Evolutionary conservation across 2,888 invertebrate genomes (phyloP), one percentile per base, ranked within the genome.

Genomic region (Octodonta nipae): DNA sequence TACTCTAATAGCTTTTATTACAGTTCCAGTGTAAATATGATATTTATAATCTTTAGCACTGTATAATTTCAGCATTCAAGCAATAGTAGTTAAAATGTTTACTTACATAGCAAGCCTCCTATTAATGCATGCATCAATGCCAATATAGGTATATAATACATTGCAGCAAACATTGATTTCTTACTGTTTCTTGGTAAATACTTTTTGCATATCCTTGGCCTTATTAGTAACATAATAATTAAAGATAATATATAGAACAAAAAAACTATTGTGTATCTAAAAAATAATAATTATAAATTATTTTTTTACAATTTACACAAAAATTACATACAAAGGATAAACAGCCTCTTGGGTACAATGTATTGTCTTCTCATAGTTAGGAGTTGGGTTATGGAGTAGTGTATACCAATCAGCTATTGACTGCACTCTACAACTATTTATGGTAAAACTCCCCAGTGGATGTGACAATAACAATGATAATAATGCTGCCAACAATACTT

Each of bases 331-430:
- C 88, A 96, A 64, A 26, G 96, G 96, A 67, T 91, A 96, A 0
- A 95, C 93, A 34, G 93, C 91, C 65, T 98, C 96, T 55, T 96
- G 92, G 0, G 95, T 92, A 60, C 96, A 98, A 61, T 91, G 81
- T 32, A 95, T 60, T 11, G 80, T 81, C 39, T 77, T 74, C 35
- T 83, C 82, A 63, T 91, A 95, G 60, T 91, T 84, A 0, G 92
- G 89, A 44, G 76, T 79, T 4, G 96, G 96, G 65, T 98, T 98
- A 53, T 91, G 76, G 38, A 96, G 71, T 44, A 95, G 63, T 0
- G 95, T 92, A 58, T 98, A 98, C 95, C 95, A 98, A 63, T 98
- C 96, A 0, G 89, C 80, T 13, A 96, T 65, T 22, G 75, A 75
- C 34, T 73, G 70, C 0, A 86, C 82, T 5, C 71, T 69, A 55